phyloP scores from a whole-genome alignment of 2,113 vertebrate species.

The Rhea pennata region DNA sequence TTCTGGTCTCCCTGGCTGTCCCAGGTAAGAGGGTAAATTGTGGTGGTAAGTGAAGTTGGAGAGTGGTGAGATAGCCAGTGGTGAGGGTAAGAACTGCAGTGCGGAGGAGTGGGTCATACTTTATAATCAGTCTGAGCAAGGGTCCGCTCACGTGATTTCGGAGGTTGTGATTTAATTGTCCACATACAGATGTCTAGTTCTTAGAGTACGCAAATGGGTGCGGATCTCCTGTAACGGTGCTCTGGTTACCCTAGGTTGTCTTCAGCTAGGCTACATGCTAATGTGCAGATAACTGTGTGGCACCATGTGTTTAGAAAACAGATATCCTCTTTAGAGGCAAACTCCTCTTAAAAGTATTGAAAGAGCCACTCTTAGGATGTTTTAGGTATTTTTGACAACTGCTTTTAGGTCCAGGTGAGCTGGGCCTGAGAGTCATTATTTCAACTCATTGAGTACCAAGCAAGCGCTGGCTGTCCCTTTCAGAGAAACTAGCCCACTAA shows the following conservation, averaged over 20 bases:
- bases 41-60: background rate
- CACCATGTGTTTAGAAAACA: background rate
- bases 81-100: background rate
- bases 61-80: accelerated
- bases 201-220: background rate
- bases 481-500: background rate
- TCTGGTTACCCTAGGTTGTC: background rate
- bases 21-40: constrained; percentile 25
- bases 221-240: background rate
- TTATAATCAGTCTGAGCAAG: background rate
- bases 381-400: background rate
- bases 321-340: background rate
- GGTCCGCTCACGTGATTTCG: accelerated
- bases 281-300: background rate
- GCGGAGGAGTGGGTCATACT: background rate
- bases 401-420: background rate
- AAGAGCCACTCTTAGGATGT: background rate
- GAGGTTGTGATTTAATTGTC: background rate
- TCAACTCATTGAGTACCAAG: background rate
- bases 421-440: background rate
- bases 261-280: background rate
- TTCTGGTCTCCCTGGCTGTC: constrained; percentile 26
- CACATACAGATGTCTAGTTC: accelerated
- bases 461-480: background rate
- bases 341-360: background rate